Percentiles rank a stretch among this genome's conserved stretches.
phyloP scores from a whole-genome alignment of 2,113 vertebrate genomes.

The Colossoma macropomum region DNA sequence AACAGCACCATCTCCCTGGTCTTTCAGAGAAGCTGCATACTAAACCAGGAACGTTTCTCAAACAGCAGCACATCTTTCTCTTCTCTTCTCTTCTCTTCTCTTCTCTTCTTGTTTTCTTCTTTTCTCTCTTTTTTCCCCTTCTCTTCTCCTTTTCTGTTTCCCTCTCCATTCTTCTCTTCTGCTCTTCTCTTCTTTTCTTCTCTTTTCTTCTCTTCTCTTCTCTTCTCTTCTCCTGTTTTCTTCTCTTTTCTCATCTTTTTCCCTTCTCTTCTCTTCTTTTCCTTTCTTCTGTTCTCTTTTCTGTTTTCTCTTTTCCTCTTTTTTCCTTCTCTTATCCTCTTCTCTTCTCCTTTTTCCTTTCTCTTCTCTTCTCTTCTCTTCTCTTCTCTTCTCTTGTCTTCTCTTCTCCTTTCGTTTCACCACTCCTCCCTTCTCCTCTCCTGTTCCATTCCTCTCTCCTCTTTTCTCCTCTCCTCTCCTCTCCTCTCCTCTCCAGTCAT shows the following conservation, averaged over 20 bases:
- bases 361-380: conserved; percentile 71
- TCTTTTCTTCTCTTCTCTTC: not conserved
- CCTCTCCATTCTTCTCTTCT: too few relatives aligned
- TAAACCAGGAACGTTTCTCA: not conserved
- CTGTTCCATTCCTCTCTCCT: not conserved
- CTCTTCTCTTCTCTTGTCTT: not conserved
- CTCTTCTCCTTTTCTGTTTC: not conserved
- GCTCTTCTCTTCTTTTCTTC: not conserved
- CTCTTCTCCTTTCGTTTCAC: not conserved
- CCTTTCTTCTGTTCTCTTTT: not conserved
- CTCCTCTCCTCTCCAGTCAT: conserved; percentile 55
- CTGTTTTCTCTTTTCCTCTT: not conserved
- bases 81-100: not conserved
- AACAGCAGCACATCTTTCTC: not conserved
- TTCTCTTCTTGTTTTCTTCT: not conserved
- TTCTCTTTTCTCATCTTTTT: conserved; percentile 71
- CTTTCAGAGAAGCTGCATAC: not conserved
- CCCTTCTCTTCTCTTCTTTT: not conserved
- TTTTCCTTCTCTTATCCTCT: conserved; percentile 15
- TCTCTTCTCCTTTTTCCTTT: conserved; percentile 59
- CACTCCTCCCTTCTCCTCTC: not conserved
- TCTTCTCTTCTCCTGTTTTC: conserved; percentile 45
- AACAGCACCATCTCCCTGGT: not conserved
- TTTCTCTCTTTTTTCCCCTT: not conserved
- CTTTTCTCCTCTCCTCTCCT: not conserved